These are phyloP conservation scores for Rotaria magnacalcarata DNA, from an alignment of 2,888 invertebrate genomes.

Conservation along the genomic window DNA sequence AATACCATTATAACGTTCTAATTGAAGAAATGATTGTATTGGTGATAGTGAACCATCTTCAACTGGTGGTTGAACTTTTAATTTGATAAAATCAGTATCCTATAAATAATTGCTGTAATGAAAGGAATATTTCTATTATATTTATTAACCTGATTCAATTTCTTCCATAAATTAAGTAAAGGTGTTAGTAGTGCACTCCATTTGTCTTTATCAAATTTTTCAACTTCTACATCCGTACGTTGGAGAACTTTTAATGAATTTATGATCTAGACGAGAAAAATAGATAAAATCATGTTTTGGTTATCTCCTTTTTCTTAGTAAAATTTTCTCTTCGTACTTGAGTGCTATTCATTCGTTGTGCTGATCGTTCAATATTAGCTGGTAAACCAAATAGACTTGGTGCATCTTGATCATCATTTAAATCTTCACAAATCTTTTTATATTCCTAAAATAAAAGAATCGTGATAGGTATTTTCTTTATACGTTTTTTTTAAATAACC, in stretches of 20 bases:
- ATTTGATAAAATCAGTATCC: not conserved
- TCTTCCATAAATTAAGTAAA: conserved; percentile 77
- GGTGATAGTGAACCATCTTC: conserved; percentile 58
- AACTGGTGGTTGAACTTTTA: not conserved
- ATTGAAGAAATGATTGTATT: conserved; percentile 65
- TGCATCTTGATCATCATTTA: conserved; percentile 70
- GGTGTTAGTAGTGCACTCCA: conserved; percentile 69
- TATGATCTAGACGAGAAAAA: not conserved
- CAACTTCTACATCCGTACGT: conserved; percentile 58
- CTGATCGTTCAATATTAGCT: conserved; percentile 77
- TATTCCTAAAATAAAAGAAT: conserved; percentile 64
- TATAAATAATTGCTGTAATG: not conserved
- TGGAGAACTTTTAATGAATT: conserved; percentile 62
- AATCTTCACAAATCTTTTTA: conserved; percentile 56
- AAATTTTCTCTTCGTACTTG: conserved; percentile 11
- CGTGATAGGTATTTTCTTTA: not conserved
- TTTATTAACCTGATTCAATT: conserved; percentile 63
- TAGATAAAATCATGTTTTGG: not conserved
- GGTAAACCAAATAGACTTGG: conserved; percentile 77
- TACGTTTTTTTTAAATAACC: conserved; percentile 40
- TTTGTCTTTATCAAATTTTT: conserved; percentile 62
- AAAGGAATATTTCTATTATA: too few species aligned
- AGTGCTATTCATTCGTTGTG: conserved; percentile 63
- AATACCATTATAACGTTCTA: conserved; percentile 67
- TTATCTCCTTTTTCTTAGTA: not conserved